These are phyloP conservation scores for Bradypodion pumilum DNA, from an alignment of 2,797 vertebrate genomes.

Conservation along the genomic window DNA sequence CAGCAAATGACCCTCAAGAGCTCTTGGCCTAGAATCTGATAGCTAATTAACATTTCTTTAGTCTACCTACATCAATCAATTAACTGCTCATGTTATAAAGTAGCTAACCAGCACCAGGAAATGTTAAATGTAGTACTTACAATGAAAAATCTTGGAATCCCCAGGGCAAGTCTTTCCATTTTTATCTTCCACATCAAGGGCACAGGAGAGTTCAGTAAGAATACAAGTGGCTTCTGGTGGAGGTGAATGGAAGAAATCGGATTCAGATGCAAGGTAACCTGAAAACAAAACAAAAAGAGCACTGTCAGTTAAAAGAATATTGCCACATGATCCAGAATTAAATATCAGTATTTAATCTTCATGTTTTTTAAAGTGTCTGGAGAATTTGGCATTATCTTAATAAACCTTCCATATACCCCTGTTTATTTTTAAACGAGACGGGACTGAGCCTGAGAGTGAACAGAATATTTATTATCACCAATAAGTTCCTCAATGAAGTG, in stretches of 20 bases:
- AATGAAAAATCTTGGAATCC: slow-evolving; percentile 86
- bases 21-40: slow-evolving; percentile 39
- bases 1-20: slow-evolving; percentile 42
- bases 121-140: slow-evolving; percentile 79
- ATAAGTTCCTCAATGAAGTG: not conserved
- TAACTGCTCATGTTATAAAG: not conserved
- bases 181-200: slow-evolving; percentile 89
- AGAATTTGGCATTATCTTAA: not conserved
- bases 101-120: slow-evolving; percentile 7
- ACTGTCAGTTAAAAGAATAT: slow-evolving; percentile 6
- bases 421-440: not conserved
- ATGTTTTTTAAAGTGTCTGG: not conserved
- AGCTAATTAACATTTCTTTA: slow-evolving; percentile 30
- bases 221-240: slow-evolving; percentile 91
- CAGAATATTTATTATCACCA: not conserved
- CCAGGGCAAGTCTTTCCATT: slow-evolving; percentile 85
- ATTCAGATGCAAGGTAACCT: slow-evolving; percentile 91
- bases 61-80: slow-evolving; percentile 6
- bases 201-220: slow-evolving; percentile 90
- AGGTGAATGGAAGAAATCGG: slow-evolving; percentile 89
- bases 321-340: not conserved
- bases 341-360: not conserved
- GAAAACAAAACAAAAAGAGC: slow-evolving; percentile 44
- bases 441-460: not conserved
- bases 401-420: not conserved